These are phyloP conservation scores for Ricordea florida DNA, from an alignment of 92 coral and sea anemone genomes.

Conservation along the genomic window DNA sequence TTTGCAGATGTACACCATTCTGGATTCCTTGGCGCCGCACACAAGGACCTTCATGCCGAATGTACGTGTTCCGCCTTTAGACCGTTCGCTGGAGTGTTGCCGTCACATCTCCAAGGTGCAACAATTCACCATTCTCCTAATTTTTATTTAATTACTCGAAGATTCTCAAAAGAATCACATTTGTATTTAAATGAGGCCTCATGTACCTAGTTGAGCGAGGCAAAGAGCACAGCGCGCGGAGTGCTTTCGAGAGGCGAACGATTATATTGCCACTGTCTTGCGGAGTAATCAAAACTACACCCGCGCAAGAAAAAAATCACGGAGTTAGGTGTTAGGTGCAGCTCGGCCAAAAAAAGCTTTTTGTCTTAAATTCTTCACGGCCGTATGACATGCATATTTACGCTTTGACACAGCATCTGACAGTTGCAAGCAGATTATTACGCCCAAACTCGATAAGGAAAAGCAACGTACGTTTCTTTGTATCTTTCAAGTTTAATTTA, in stretches of 20 bases:
- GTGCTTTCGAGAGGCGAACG: too few relatives aligned
- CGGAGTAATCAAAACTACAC: too few relatives aligned
- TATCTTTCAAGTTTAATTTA: slow-evolving; percentile 74
- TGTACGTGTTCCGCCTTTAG: slow-evolving; percentile 98
- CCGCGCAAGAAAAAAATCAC: too few relatives aligned
- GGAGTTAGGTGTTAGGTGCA: too few relatives aligned
- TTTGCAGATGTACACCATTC: slow-evolving; percentile 54
- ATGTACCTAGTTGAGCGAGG: neutral
- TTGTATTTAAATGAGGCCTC: slow-evolving; percentile 22
- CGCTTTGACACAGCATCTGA: slow-evolving; percentile 64
- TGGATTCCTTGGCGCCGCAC: slow-evolving; percentile 36
- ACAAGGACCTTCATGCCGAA: slow-evolving; percentile 71
- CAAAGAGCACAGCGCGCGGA: too few relatives aligned
- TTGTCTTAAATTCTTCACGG: too few relatives aligned
- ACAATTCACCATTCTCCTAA: slow-evolving; percentile 26
- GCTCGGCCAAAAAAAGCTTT: too few relatives aligned
- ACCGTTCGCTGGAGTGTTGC: slow-evolving; percentile 73
- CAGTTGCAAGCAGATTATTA: slow-evolving; percentile 66
- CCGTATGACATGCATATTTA: too few relatives aligned
- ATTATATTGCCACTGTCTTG: too few relatives aligned
- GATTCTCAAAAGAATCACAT: slow-evolving; percentile 31
- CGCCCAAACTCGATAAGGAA: slow-evolving; percentile 64
- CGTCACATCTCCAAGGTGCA: slow-evolving; percentile 73
- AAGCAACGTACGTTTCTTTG: slow-evolving; percentile 42
- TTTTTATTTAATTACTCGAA: slow-evolving; percentile 51